Evolutionary conservation across 2,797 vertebrate genomes (phyloP).

Genomic region (Bradypus variegatus): DNA sequence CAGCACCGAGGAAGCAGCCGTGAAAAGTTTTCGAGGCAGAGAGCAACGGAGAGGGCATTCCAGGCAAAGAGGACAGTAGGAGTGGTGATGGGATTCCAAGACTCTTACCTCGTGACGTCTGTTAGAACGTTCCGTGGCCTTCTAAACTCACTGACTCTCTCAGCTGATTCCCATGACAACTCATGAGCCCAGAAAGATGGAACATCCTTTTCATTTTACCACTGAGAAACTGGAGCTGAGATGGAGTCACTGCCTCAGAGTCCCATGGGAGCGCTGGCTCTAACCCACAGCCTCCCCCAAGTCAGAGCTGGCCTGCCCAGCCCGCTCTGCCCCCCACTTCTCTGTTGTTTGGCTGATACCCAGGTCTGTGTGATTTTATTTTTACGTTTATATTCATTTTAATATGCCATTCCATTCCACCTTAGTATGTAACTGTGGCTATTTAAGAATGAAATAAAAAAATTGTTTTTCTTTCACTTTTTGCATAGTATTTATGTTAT

Average conservation of each 20-base stretch:
- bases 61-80: not conserved
- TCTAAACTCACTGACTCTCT: not conserved
- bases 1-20: rapidly evolving
- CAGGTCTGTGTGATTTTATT: too few relatives aligned
- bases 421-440: too few relatives aligned
- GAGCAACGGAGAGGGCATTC: not conserved
- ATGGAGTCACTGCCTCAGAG: rapidly evolving
- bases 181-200: not conserved
- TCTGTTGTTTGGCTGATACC: rapidly evolving
- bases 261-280: not conserved
- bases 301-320: rapidly evolving
- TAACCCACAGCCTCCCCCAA: not conserved
- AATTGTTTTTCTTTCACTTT: too few relatives aligned
- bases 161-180: not conserved
- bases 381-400: too few relatives aligned
- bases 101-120: not conserved
- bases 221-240: not conserved
- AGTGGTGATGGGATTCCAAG: not conserved
- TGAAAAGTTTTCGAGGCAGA: not conserved
- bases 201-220: not conserved
- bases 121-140: not conserved
- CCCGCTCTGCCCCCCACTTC: rapidly evolving
- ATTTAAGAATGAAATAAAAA: too few relatives aligned
- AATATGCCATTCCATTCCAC: too few relatives aligned
- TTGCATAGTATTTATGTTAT: too few relatives aligned